Evolutionary conservation across 2,113 vertebrate genomes (phyloP).

Genomic region (Pelecanus crispus): DNA sequence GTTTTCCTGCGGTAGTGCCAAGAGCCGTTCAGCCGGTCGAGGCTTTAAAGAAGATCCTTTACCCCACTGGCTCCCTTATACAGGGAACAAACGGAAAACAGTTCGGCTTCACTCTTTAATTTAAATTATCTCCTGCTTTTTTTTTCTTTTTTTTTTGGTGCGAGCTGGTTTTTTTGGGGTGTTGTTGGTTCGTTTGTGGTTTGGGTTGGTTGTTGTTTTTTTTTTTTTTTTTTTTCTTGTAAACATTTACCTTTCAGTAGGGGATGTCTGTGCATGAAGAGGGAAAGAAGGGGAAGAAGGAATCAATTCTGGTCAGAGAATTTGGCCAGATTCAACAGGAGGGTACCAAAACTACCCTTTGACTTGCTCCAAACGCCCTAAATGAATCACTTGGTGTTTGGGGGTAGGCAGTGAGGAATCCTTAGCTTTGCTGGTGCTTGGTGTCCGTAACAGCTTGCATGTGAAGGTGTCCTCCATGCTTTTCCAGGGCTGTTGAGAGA

Average conservation of each 20-base stretch:
- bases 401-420: not conserved
- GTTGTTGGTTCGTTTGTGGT: not conserved
- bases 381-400: not conserved
- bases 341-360: not conserved
- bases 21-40: not conserved
- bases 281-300: not conserved
- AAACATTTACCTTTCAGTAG: not conserved
- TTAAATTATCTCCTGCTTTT: not conserved
- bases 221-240: not conserved
- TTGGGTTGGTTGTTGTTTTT: too few relatives aligned
- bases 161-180: not conserved
- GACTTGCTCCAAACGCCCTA: not conserved
- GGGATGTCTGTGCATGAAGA: fast-evolving
- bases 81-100: not conserved
- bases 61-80: not conserved
- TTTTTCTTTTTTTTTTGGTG: too few relatives aligned
- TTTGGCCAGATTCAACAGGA: not conserved
- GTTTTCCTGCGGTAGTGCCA: not conserved
- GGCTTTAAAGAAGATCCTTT: not conserved
- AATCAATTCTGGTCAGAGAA: not conserved
- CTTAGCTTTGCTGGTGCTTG: not conserved
- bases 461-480: not conserved
- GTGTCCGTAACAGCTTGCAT: not conserved
- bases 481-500: not conserved
- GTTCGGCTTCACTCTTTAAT: not conserved